A percentile compares a stretch with the other conserved stretches of the same genome.
Conservation (phyloP, 2,888 invertebrate genomes). For the Dilophus febrilis region DNA sequence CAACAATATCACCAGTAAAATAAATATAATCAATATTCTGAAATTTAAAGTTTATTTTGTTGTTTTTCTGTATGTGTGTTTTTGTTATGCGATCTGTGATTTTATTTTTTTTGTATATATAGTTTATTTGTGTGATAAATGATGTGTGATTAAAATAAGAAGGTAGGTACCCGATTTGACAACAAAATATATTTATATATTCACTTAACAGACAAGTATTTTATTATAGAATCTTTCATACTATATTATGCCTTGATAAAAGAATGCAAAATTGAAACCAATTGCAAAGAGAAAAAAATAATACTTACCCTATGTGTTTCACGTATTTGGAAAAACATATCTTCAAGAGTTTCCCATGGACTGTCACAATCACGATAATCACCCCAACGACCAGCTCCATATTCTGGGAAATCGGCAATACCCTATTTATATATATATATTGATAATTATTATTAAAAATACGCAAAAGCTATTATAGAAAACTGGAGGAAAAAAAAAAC, state of each 20-base stretch:
- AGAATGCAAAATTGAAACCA: too few relatives aligned
- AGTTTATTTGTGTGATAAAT: too few relatives aligned
- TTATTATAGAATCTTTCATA: too few relatives aligned
- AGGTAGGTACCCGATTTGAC: too few relatives aligned
- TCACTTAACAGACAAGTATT: too few relatives aligned
- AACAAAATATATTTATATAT: too few relatives aligned
- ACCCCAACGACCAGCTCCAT: slow-evolving; percentile 61
- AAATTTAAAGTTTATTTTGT: slow-evolving; percentile 5
- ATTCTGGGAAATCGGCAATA: background rate
- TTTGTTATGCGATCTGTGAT: too few relatives aligned
- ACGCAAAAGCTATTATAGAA: slow-evolving; percentile 10
- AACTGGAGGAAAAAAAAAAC: slow-evolving; percentile 41
- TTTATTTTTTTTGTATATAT: too few relatives aligned
- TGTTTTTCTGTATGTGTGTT: too few relatives aligned
- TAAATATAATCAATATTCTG: slow-evolving; percentile 49
- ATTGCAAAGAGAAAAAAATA: too few relatives aligned
- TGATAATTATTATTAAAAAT: background rate
- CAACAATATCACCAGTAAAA: slow-evolving; percentile 74
- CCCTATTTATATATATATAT: background rate
- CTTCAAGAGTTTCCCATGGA: slow-evolving; percentile 49
- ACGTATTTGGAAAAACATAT: slow-evolving; percentile 43
- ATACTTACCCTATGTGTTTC: slow-evolving; percentile 34
- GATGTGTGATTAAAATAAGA: background rate
- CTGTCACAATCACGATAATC: slow-evolving; percentile 63
- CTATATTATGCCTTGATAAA: too few relatives aligned